These are phyloP conservation scores for Machimus atricapillus DNA, from an alignment of 2,888 invertebrate genomes.

Conservation along the genomic window DNA sequence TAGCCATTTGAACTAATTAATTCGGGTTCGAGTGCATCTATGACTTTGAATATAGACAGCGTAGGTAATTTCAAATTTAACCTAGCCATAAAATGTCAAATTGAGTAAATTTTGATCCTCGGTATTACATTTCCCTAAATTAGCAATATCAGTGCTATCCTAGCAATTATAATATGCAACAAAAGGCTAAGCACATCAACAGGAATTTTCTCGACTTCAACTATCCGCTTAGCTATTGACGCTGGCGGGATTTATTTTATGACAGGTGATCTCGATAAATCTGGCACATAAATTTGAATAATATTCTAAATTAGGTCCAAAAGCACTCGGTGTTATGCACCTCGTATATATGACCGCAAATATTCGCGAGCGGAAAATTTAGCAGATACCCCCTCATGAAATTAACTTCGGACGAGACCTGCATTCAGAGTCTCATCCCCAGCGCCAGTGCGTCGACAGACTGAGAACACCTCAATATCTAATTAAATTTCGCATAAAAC, in stretches of 20 bases:
- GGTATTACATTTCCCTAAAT: not conserved
- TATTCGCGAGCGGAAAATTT: not conserved
- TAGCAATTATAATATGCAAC: not conserved
- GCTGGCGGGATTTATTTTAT: not conserved
- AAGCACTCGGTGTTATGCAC: not conserved
- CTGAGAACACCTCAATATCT: not conserved
- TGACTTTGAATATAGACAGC: not conserved
- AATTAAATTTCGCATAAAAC: constrained; percentile 38
- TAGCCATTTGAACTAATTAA: not conserved
- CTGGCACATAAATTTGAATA: not conserved
- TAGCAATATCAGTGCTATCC: not conserved
- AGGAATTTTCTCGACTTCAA: not conserved
- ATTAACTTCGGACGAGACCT: not conserved
- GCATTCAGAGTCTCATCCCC: not conserved
- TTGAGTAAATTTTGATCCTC: not conserved
- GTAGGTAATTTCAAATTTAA: not conserved
- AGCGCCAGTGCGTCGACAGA: not conserved
- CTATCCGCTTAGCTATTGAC: not conserved
- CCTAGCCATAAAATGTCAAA: not conserved
- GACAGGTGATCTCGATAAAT: not conserved
- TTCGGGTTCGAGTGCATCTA: not conserved
- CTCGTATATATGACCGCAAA: not conserved
- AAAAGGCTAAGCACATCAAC: not conserved
- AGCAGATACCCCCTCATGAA: not conserved
- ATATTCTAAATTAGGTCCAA: not conserved